Conservation (phyloP, 2,888 invertebrate species). For the Chelonus formosanus region DNA sequence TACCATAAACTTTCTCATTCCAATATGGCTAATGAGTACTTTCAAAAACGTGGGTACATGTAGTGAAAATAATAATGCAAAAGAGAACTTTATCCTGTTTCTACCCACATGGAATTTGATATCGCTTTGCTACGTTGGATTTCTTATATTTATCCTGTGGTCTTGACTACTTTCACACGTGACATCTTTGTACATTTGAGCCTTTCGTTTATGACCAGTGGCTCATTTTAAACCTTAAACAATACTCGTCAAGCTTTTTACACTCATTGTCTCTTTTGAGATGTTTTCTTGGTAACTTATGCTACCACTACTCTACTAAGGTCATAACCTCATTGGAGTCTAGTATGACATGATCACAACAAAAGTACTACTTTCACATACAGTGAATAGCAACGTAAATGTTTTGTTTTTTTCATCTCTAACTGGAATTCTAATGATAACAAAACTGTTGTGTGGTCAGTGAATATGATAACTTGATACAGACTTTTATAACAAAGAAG, state of each 20-base stretch:
- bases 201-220: constrained; percentile 1
- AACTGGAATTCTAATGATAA: not conserved
- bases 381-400: not conserved
- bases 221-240: constrained; percentile 4
- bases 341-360: constrained; percentile 13
- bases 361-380: constrained; percentile 5
- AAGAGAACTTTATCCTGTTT: not conserved
- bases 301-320: constrained; percentile 31
- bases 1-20: no score
- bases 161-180: constrained; percentile 12
- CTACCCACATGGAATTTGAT: constrained; percentile 14
- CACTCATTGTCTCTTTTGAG: constrained; percentile 13
- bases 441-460: no score
- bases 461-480: no score
- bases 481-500: no score
- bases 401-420: constrained; percentile 5
- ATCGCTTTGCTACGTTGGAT: not conserved
- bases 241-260: constrained; percentile 13
- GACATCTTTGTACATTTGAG: constrained; percentile 5
- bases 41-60: no score
- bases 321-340: constrained; percentile 33
- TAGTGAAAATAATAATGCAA: not conserved
- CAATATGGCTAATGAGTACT: no score
- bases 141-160: constrained; percentile 19
- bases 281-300: constrained; percentile 9